Base-by-base conservation (phyloP, 1,140 invertebrate species). In the Drosophila parabipectinata region DNA sequence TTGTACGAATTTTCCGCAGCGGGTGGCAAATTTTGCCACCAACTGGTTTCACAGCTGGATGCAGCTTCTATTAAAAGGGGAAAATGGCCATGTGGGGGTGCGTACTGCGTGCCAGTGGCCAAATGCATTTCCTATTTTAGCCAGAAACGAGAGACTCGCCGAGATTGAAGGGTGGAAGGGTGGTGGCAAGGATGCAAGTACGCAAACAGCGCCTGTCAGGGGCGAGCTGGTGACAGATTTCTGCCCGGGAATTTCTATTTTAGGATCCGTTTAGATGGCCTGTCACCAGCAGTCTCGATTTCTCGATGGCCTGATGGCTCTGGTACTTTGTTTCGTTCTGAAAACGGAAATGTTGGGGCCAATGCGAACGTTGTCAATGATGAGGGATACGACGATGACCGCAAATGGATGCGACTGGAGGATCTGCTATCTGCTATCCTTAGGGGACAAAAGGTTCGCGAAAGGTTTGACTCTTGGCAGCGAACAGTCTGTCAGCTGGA, bases 321-420 rank as follows among this genome's bases (percentile, higher is more conserved):
- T 32, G 24, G 34, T 44, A 81, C 73, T 58, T 66, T 66, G 72
- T 81, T 72, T 52, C 61, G 58, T 45, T 78, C 45, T 37, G 4
- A 18, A 44, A 45, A 51, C 82, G 83, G 82, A 76, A 82, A 87
- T 76, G 75, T 87, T 66, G 24, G 51, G 75, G 66, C 54, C 69
- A 56, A 75, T 57, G 82, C 50, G 57, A 47, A 34, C 68, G 72
- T 57, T 69, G 72, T 61, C 72, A 75, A 41, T 74, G 72, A 55
- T 44, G 41, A 32, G 39, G 39, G 60, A 37, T 58, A 54, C 57
- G 58, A 62, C 44, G 45, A 63, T 69, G 63, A 77, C 82, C 82
- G 58, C 83, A 85, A 85, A 72, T 82, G 79, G 82, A 72, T 82
- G 73, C 74, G 68, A 28, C 68, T 45, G 32, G 66, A 30, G 37